phyloP scores from a whole-genome alignment of 2,113 vertebrate species.

The Gallinago media region DNA sequence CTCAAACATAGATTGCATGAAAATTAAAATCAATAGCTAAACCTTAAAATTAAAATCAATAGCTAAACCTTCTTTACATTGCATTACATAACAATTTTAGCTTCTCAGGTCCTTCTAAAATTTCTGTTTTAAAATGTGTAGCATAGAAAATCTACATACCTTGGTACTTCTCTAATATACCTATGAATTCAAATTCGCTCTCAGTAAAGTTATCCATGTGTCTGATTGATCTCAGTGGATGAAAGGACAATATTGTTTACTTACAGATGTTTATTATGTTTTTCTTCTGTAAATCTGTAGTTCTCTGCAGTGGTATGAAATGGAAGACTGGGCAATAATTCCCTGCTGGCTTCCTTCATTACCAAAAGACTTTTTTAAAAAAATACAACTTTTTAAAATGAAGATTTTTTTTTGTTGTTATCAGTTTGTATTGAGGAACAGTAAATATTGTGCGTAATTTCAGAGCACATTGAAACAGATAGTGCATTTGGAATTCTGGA shows the following conservation, averaged over 20 bases:
- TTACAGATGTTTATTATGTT: not conserved
- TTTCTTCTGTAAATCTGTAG: not conserved
- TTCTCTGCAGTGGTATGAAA: not conserved
- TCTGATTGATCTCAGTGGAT: not conserved
- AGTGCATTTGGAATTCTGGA: not conserved
- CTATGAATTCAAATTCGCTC: not conserved
- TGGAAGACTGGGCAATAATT: not conserved
- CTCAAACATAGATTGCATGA: not conserved
- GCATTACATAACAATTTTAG: not conserved
- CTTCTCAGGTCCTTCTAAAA: not conserved
- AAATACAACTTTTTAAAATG: fast-evolving
- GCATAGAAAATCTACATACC: not conserved
- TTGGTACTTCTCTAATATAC: not conserved
- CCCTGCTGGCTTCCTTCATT: not conserved
- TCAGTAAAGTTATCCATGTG: not conserved
- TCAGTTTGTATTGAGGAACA: not conserved
- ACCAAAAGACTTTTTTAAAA: fast-evolving
- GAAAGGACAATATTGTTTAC: not conserved
- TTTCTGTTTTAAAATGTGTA: not conserved
- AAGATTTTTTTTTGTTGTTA: not conserved
- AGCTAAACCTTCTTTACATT: not conserved
- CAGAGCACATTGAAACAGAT: not conserved
- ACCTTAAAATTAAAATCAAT: not conserved
- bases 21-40: not conserved
- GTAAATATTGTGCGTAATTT: not conserved